phyloP scores from a whole-genome alignment of 2,797 vertebrate species.

The Falco naumanni region DNA sequence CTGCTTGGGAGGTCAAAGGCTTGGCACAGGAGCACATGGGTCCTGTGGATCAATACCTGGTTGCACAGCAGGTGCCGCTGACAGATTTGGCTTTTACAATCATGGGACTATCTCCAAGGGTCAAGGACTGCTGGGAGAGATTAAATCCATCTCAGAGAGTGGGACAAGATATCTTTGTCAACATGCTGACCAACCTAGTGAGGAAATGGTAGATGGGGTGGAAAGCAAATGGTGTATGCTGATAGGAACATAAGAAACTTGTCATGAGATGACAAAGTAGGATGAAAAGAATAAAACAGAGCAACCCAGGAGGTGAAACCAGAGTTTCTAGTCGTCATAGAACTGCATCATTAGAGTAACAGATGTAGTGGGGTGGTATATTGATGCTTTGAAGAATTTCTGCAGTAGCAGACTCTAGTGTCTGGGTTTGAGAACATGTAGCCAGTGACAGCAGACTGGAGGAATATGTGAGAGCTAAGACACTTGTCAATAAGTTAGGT shows the following conservation, averaged over 20 bases:
- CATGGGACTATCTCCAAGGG: not conserved
- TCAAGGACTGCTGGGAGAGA: not conserved
- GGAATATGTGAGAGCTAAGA: not conserved
- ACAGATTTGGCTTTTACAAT: not conserved
- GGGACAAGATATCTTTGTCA: not conserved
- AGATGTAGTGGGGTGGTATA: not conserved
- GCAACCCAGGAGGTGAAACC: not conserved
- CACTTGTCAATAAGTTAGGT: not conserved
- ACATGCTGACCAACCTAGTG: not conserved
- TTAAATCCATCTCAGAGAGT: not conserved
- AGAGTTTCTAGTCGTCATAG: not conserved
- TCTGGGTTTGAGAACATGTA: not conserved
- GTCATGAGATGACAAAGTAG: not conserved
- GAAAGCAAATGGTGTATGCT: not conserved
- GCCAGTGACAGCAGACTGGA: not conserved
- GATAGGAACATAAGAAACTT: not conserved
- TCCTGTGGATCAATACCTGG: not conserved
- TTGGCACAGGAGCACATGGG: not conserved
- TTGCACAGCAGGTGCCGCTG: not conserved
- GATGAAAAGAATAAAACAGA: not conserved
- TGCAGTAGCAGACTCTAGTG: not conserved
- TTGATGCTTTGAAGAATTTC: not conserved
- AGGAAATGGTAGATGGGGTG: not conserved
- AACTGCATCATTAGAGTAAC: not conserved
- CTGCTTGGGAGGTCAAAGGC: not conserved